Conservation (phyloP, 1,140 invertebrate species). For the Anastrepha ludens region DNA sequence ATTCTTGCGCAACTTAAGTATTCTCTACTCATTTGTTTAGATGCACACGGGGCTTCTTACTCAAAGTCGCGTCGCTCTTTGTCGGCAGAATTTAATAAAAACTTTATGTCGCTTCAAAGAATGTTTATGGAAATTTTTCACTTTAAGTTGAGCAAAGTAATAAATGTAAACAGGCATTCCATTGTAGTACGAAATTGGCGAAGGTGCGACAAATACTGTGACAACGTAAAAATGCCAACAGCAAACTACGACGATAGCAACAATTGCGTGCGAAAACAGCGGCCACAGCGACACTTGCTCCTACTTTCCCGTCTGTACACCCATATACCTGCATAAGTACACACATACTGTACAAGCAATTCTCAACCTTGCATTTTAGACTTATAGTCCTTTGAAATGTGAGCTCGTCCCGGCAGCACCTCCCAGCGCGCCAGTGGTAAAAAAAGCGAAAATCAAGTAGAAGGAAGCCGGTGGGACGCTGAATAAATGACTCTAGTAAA, state of each 20-base stretch:
- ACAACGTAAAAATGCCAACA: conserved; percentile 41
- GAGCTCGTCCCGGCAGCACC: background rate
- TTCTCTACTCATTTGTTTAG: background rate
- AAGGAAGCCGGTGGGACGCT: background rate
- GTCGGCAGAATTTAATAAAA: conserved; percentile 72
- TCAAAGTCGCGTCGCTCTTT: conserved; percentile 57
- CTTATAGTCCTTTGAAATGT: conserved; percentile 11
- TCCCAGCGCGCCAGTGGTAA: background rate
- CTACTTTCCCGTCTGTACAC: background rate
- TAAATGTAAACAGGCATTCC: conserved; percentile 73
- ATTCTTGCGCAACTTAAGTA: background rate
- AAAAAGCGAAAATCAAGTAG: background rate
- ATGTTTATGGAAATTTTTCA: conserved; percentile 74
- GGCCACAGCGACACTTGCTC: background rate
- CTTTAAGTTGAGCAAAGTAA: conserved; percentile 74
- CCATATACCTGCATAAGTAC: background rate
- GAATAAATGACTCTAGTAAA: conserved; percentile 60
- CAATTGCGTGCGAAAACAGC: conserved; percentile 31
- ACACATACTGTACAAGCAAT: background rate
- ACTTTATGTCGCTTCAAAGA: conserved; percentile 74
- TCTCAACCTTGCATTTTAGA: background rate
- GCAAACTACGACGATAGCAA: conserved; percentile 28
- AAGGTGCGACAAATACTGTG: conserved; percentile 70
- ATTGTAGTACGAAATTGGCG: conserved; percentile 59
- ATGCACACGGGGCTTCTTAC: conserved; percentile 7